Evolutionary conservation across 2,888 invertebrate species (phyloP), one percentile per base, ranked within the genome.

Genomic region (Lasius fuliginosus): DNA sequence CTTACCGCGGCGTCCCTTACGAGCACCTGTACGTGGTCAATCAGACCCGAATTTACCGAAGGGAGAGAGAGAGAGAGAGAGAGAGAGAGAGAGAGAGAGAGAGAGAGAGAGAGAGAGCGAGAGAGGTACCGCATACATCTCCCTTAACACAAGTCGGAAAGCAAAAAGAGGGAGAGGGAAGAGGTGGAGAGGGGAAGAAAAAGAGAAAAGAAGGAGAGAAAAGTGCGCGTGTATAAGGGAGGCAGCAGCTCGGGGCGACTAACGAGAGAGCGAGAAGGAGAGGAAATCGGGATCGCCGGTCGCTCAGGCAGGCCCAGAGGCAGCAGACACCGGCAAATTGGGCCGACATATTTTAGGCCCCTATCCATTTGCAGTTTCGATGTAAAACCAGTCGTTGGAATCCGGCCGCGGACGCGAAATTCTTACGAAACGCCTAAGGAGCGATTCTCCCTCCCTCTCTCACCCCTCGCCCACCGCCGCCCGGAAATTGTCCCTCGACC

Each of bases 291-390:
- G 86, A 76, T 64, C 76, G 69, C 42, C 58, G 73, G 27, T 18
- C 62, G 49, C 40, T 79, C 79, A 83, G 81, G 85, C 85, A 36
- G 67, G 79, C 91, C 92, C 91, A 90, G 87, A 87, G 92, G 92
- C 92, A 91, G 88, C 92, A 92, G 92, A 92, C 92, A 92, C 92
- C 92, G 92, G 92, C 92, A 92, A 92, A 92, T 92, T 92, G 92
- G 92, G 83, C 92, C 92, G 91, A 92, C 92, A 92, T 92, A 92
- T 92, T 92, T 92, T 92, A 89, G 91, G 84, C 87, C 86, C 86
- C 90, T 86, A 89, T 87, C 86, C 91, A 88, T 91, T 90, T 91
- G 89, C 89, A 86, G 90, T 89, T 92, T 90, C 91, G 89, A 90
- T 90, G 92, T 92, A 92, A 92, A 92, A 92, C 92, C 92, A 92